Conservation (phyloP, 2,113 vertebrate species). For the Pedetes capensis region DNA sequence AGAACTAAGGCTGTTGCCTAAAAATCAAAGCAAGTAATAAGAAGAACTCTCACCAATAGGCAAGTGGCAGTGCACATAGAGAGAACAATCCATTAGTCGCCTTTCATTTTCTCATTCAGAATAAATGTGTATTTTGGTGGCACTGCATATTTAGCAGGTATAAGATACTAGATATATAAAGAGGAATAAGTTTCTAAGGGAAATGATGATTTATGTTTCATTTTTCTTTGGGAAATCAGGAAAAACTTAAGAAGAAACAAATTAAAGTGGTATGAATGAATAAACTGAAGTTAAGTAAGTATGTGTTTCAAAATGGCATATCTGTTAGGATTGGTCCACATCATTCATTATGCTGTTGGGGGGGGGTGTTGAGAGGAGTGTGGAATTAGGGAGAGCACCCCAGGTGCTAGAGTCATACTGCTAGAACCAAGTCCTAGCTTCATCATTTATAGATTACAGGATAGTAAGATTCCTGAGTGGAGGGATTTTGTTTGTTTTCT, state of each 20-base stretch:
- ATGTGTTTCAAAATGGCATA: neutral
- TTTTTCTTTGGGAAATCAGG: neutral
- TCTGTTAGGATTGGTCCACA: neutral
- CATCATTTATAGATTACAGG: neutral
- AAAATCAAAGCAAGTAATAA: neutral
- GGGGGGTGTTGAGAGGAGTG: accelerated
- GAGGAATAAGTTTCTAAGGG: neutral
- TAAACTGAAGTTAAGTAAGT: neutral
- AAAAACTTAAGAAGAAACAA: neutral
- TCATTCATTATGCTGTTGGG: neutral
- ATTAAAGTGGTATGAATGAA: neutral
- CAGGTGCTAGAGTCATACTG: neutral
- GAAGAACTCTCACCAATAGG: neutral
- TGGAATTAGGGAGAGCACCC: neutral
- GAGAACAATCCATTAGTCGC: neutral
- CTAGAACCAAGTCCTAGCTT: neutral
- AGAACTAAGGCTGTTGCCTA: neutral
- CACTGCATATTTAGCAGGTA: neutral
- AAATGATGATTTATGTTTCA: neutral
- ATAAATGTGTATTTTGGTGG: neutral
- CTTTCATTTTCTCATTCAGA: neutral
- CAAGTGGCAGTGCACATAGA: neutral
- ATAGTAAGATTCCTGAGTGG: neutral
- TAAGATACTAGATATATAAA: neutral
- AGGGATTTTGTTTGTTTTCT: neutral